phyloP scores from a whole-genome alignment of 2,888 invertebrate genomes.

The Anticlea derivata region DNA sequence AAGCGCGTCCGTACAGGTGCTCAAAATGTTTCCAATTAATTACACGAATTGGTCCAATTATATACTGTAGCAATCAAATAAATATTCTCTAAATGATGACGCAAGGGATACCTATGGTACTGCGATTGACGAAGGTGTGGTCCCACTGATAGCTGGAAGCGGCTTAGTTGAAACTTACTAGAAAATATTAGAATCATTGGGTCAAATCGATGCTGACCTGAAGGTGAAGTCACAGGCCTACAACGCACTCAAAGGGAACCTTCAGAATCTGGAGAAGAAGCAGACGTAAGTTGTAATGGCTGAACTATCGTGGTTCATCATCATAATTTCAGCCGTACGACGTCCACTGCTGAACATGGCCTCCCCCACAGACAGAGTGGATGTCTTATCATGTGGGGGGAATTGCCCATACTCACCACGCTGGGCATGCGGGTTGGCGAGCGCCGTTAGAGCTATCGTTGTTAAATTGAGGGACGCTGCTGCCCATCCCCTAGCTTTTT shows the following conservation, averaged over 20 bases:
- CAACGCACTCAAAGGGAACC: constrained; percentile 97
- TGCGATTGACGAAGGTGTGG: constrained; percentile 14
- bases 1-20: constrained; percentile 43
- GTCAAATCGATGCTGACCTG: constrained; percentile 98
- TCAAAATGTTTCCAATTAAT: constrained; percentile 39
- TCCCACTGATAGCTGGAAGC: not conserved
- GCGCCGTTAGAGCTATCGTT: too few relatives aligned
- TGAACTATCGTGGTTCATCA: too few relatives aligned
- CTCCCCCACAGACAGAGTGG: too few relatives aligned
- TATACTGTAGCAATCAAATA: constrained; percentile 45
- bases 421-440: too few relatives aligned
- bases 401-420: too few relatives aligned
- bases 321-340: too few relatives aligned
- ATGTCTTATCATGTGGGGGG: too few relatives aligned
- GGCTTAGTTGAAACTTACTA: too few relatives aligned
- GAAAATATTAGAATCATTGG: constrained; percentile 79
- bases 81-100: constrained; percentile 36
- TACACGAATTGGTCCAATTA: constrained; percentile 45
- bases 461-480: too few relatives aligned
- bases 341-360: too few relatives aligned
- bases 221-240: constrained; percentile 98
- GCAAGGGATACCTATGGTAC: constrained; percentile 32
- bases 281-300: constrained; percentile 91
- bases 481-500: too few relatives aligned
- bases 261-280: constrained; percentile 98